A percentile compares a stretch with the other conserved stretches of the same genome.
Conservation (phyloP, 37 sponge, comb jelly and placozoan genomes). For the Dysidea cf. avara region DNA sequence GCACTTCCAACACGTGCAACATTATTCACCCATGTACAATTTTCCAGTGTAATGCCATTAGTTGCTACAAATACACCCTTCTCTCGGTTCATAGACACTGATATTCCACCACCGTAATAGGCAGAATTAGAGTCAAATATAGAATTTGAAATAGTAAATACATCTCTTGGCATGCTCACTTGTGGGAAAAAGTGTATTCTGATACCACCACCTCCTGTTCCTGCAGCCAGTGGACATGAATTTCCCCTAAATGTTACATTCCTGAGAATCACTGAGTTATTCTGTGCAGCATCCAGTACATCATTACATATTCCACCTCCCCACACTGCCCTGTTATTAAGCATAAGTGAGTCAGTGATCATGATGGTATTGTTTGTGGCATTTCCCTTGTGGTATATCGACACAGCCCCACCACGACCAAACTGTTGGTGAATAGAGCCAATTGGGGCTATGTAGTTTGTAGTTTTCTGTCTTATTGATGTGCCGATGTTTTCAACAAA, state of each 20-base stretch:
- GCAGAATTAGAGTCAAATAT: constrained; percentile 39
- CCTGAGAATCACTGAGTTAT: constrained; percentile 10
- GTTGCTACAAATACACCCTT: not conserved
- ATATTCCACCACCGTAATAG: constrained; percentile 52
- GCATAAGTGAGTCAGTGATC: not conserved
- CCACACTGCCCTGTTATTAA: constrained; percentile 37
- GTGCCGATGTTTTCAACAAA: constrained; percentile 23
- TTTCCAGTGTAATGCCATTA: constrained; percentile 16
- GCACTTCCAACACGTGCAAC: constrained; percentile 44
- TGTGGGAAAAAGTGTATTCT: constrained; percentile 16
- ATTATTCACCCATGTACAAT: constrained; percentile 26
- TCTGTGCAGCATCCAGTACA: constrained; percentile 19
- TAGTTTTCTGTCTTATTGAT: not conserved
- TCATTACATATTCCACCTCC: constrained; percentile 45
- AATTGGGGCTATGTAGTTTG: no score
- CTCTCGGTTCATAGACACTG: constrained; percentile 12
- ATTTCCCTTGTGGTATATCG: constrained; percentile 35
- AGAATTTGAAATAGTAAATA: no score
- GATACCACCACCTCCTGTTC: constrained; percentile 39
- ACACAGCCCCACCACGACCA: constrained; percentile 45
- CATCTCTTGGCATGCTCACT: not conserved
- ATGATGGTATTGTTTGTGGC: constrained; percentile 10
- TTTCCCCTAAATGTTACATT: not conserved
- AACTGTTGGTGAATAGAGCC: no score
- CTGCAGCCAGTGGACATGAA: not conserved